Percentiles rank a stretch among this genome's conserved stretches.
phyloP scores from a whole-genome alignment of 2,113 vertebrate species.

The Murina feae region DNA sequence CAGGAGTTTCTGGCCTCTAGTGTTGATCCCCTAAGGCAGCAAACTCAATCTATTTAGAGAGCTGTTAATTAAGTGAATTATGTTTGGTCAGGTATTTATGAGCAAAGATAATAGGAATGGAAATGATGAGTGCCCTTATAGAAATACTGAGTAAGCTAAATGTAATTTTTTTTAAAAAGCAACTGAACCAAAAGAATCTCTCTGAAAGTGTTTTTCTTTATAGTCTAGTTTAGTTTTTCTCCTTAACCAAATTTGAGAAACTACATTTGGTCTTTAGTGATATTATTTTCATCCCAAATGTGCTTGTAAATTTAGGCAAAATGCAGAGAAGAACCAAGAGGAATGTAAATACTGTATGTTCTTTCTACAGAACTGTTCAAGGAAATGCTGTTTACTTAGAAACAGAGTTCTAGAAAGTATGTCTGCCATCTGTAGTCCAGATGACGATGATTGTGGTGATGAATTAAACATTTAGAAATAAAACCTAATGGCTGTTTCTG shows the following conservation, averaged over 20 bases:
- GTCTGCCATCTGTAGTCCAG: conserved; percentile 48
- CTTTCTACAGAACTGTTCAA: not conserved
- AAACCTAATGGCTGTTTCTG: conserved; percentile 32
- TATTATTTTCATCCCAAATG: not conserved
- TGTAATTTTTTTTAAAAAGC: not conserved
- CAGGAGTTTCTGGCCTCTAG: not conserved
- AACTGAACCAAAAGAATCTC: not conserved
- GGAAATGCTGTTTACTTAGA: conserved; percentile 55
- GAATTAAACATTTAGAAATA: conserved; percentile 42
- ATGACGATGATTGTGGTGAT: not conserved
- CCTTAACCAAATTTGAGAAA: conserved; percentile 6
- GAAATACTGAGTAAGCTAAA: conserved; percentile 15
- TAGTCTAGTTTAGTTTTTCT: not conserved
- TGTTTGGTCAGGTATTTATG: conserved; percentile 47
- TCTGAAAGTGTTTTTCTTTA: not conserved
- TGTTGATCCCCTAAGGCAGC: not conserved
- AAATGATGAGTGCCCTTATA: not conserved
- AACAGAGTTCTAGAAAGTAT: conserved; percentile 14
- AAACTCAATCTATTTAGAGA: conserved; percentile 55
- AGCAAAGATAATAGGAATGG: conserved; percentile 19
- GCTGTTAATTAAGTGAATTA: conserved; percentile 62
- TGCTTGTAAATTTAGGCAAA: conserved; percentile 8
- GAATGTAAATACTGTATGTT: conserved; percentile 22
- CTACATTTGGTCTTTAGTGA: not conserved
- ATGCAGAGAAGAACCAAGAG: conserved; percentile 7